Evolutionary conservation across 2,888 invertebrate species (phyloP), one percentile per base, ranked within the genome.

Genomic region (Parasteatoda lunata): DNA sequence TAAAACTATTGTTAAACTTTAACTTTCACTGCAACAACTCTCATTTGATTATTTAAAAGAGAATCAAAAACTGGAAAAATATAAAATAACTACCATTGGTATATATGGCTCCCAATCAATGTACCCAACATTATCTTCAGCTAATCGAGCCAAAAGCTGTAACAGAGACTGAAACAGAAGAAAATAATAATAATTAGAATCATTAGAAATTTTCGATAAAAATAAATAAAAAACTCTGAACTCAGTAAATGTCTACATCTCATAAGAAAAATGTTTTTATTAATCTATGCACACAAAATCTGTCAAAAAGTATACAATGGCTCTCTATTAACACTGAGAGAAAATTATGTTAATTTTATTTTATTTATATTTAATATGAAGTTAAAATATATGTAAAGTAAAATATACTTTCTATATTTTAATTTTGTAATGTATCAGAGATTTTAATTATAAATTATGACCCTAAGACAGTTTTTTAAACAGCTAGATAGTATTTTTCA

Each of bases 81-180:
- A 65, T 49, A 49, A 77, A 15, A 30, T 68, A 83, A 51, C 30
- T 88, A 92, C 92, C 90, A 90, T 90, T n/a, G 97, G 95, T 77
- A 97, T 94, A 91, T 97, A 94, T 0, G 96, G 96, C 88, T 95
- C 94, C 97, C 97, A 98, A 91, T 98, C 95, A 69, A 98, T 94
- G 78, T 95, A 94, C 0, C 97, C 97, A 78, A 96, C 95, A 91
- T 95, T 96, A 90, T 94, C 93, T 90, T 93, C 93, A 0, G 96
- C 95, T 71, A 96, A 92, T 71, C 95, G 94, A 0, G 96, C 93
- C 92, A 97, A 95, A 71, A 97, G 92, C 90, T 94, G 93, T 92
- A 96, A 94, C 90, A 96, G 92, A 88, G 94, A 94, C 95, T 95
- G 92, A 8, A 84, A 77, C 90, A 90, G 64, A 92, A 92, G 88